Evolutionary conservation across 2,797 vertebrate genomes (phyloP).

Genomic region (Carapus acus): DNA sequence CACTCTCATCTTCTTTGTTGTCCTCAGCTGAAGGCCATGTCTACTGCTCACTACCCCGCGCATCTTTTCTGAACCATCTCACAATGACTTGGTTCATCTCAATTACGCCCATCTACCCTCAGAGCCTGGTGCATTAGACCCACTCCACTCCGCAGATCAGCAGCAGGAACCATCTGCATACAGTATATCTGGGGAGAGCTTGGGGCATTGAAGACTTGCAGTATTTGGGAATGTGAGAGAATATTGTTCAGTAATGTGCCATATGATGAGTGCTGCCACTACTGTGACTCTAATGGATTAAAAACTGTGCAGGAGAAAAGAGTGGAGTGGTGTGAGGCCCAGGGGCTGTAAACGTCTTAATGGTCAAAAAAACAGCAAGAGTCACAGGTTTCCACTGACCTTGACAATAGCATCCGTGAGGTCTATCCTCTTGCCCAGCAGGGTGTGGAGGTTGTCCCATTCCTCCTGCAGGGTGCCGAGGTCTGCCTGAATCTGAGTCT

Average conservation of each 20-base stretch:
- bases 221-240: too few relatives aligned
- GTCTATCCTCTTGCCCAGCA: slow-evolving; percentile 65
- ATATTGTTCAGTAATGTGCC: not conserved
- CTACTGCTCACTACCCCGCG: not conserved
- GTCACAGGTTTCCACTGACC: slow-evolving; percentile 60
- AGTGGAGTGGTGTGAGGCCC: not conserved
- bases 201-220: not conserved
- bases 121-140: not conserved
- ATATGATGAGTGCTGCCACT: too few relatives aligned
- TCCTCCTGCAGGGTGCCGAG: slow-evolving; percentile 73
- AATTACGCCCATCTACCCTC: not conserved
- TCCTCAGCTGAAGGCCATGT: too few relatives aligned
- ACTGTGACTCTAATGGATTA: slow-evolving; percentile 6
- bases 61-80: not conserved
- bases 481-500: slow-evolving; percentile 66
- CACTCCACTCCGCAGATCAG: not conserved
- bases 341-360: too few relatives aligned
- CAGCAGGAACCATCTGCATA: not conserved
- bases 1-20: too few relatives aligned
- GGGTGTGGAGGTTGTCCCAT: slow-evolving; percentile 73
- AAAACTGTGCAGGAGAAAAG: slow-evolving; percentile 1
- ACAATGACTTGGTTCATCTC: not conserved
- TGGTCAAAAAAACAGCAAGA: not conserved
- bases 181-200: not conserved
- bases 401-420: slow-evolving; percentile 66